Conservation (phyloP, 2,113 vertebrate species). For the Odocoileus virginianus region DNA sequence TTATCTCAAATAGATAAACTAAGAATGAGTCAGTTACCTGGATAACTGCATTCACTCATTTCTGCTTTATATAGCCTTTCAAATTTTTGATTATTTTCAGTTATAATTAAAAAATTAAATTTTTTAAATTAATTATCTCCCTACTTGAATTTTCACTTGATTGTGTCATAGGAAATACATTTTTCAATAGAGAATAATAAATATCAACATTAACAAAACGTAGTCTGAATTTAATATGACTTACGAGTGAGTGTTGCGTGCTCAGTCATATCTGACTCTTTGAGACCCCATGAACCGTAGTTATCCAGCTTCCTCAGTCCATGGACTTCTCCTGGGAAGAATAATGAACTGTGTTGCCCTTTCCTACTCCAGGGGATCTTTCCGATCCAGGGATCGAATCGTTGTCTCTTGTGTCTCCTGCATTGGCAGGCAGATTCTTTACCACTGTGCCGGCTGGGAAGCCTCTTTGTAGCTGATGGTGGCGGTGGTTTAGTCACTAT, state of each 20-base stretch:
- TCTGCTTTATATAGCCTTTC: neutral
- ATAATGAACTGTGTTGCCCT: neutral
- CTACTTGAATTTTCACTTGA: neutral
- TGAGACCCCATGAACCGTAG: neutral
- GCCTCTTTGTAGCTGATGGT: neutral
- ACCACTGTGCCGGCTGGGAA: neutral
- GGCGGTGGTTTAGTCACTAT: neutral
- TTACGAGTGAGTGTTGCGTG: neutral
- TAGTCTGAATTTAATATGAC: neutral
- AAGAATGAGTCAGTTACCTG: neutral
- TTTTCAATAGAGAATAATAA: neutral
- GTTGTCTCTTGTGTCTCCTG: neutral
- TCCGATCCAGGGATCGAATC: neutral
- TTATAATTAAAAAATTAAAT: neutral
- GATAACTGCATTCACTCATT: neutral
- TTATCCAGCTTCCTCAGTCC: neutral
- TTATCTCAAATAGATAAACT: neutral
- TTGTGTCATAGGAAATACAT: neutral
- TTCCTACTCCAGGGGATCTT: neutral
- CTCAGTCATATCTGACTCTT: neutral
- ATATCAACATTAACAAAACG: neutral
- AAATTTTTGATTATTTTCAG: neutral
- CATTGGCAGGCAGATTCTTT: neutral
- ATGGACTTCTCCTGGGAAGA: neutral
- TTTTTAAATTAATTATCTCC: neutral